Conservation (phyloP, 2,797 vertebrate genomes). For the Chaetodon trifasciatus region DNA sequence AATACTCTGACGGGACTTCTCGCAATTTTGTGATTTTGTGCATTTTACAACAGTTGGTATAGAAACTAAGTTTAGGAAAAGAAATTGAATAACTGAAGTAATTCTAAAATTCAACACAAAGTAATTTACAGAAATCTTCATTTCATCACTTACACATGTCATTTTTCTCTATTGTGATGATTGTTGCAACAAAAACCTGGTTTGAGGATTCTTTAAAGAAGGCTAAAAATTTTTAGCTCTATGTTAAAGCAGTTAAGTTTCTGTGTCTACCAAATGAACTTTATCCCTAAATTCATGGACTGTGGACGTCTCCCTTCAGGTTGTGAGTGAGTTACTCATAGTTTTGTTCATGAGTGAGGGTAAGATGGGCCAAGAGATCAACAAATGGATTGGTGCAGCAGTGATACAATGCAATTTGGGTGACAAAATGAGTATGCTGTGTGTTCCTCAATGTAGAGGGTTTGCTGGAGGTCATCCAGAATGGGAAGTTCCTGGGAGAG, state of each 20-base stretch:
- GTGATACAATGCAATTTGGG: neutral
- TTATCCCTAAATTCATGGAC: too few species aligned
- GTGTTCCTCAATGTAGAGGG: constrained; percentile 73
- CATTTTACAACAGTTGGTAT: neutral
- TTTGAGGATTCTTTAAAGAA: neutral
- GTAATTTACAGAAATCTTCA: neutral
- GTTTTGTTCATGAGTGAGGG: too few species aligned
- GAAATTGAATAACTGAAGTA: neutral
- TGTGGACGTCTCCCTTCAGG: too few species aligned
- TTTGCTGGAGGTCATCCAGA: constrained; percentile 86
- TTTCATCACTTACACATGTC: neutral
- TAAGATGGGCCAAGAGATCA: too few species aligned
- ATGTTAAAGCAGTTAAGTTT: neutral
- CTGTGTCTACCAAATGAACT: neutral
- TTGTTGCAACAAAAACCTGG: neutral
- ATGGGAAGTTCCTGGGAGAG: constrained; percentile 84
- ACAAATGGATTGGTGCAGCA: too few species aligned
- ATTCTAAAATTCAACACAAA: neutral
- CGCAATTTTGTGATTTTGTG: neutral
- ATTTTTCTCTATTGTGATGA: neutral
- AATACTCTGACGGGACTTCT: neutral
- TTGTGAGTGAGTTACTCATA: too few species aligned
- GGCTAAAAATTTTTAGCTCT: neutral
- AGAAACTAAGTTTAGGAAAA: neutral
- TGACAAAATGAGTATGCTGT: neutral